phyloP scores from a whole-genome alignment of 2,113 vertebrate species.

The Monopterus albus region DNA sequence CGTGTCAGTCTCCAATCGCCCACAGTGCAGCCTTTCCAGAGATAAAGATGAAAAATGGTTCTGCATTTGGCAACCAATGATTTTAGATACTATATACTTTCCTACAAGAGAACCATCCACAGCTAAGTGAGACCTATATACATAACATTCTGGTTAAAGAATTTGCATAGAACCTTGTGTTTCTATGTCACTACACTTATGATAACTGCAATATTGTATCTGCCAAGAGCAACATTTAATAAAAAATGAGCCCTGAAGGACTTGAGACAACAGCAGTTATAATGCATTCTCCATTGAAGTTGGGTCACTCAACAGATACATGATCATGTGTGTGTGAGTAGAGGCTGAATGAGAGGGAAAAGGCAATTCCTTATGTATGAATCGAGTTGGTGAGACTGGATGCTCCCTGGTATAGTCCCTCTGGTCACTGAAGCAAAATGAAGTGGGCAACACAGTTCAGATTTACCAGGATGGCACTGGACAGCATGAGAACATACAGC shows the following conservation, averaged over 20 bases:
- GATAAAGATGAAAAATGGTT: slow-evolving; percentile 66
- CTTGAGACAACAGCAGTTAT: slow-evolving; percentile 68
- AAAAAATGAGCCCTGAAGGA: slow-evolving; percentile 62
- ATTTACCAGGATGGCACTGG: slow-evolving; percentile 91
- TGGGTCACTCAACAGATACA: slow-evolving; percentile 63
- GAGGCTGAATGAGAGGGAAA: slow-evolving; percentile 77
- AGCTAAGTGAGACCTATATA: slow-evolving; percentile 73
- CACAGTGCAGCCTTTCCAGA: slow-evolving; percentile 56
- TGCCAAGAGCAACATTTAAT: slow-evolving; percentile 69
- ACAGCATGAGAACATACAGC: slow-evolving; percentile 92
- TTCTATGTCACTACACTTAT: slow-evolving; percentile 77
- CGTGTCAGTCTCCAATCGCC: slow-evolving; percentile 56
- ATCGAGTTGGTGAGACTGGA: slow-evolving; percentile 70
- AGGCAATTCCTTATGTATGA: slow-evolving; percentile 79
- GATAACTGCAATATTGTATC: slow-evolving; percentile 75
- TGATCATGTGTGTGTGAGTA: slow-evolving; percentile 41
- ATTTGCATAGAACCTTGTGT: slow-evolving; percentile 85
- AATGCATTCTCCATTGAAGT: slow-evolving; percentile 67
- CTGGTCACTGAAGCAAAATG: slow-evolving; percentile 79
- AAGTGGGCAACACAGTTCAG: slow-evolving; percentile 86
- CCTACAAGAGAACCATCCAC: slow-evolving; percentile 67
- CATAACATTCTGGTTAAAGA: slow-evolving; percentile 76
- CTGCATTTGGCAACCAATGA: slow-evolving; percentile 75
- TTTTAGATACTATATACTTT: slow-evolving; percentile 76
- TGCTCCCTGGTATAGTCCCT: slow-evolving; percentile 78